Evolutionary conservation across 2,888 invertebrate genomes (phyloP).

Genomic region (Sphinx pinastri): DNA sequence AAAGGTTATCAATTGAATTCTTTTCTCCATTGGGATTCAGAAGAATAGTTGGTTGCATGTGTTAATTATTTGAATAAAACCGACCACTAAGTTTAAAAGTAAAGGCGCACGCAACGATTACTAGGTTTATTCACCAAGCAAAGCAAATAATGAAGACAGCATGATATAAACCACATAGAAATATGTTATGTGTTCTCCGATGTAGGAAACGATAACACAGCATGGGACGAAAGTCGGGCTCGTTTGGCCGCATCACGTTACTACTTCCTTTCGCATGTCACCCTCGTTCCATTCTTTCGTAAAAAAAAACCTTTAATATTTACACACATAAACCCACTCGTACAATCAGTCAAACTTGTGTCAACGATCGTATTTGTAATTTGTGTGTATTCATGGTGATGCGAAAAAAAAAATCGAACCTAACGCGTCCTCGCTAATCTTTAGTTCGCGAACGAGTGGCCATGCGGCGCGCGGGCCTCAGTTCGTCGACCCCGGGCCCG

Average conservation of each 20-base stretch:
- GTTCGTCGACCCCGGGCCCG: conserved; percentile 56
- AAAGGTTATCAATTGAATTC: no score
- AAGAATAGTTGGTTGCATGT: no score
- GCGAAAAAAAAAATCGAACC: neutral
- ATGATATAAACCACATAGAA: no score
- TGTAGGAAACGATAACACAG: neutral
- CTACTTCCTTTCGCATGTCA: neutral
- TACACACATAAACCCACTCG: neutral
- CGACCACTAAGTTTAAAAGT: no score
- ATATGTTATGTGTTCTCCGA: no score
- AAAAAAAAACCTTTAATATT: neutral
- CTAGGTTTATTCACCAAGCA: no score
- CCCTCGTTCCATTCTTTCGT: neutral
- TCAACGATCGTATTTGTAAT: neutral
- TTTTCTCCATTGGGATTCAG: no score
- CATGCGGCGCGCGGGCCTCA: conserved; percentile 57
- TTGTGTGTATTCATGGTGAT: neutral
- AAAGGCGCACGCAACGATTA: no score
- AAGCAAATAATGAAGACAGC: no score
- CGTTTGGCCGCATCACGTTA: neutral
- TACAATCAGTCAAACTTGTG: neutral
- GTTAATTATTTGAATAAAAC: no score
- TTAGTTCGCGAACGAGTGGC: conserved; percentile 36
- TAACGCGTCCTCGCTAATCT: conserved; percentile 46
- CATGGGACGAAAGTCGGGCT: neutral